A percentile compares a stretch with the other conserved stretches of the same genome.
phyloP scores from a whole-genome alignment of 2,797 vertebrate species.

The Okamejei kenojei region DNA sequence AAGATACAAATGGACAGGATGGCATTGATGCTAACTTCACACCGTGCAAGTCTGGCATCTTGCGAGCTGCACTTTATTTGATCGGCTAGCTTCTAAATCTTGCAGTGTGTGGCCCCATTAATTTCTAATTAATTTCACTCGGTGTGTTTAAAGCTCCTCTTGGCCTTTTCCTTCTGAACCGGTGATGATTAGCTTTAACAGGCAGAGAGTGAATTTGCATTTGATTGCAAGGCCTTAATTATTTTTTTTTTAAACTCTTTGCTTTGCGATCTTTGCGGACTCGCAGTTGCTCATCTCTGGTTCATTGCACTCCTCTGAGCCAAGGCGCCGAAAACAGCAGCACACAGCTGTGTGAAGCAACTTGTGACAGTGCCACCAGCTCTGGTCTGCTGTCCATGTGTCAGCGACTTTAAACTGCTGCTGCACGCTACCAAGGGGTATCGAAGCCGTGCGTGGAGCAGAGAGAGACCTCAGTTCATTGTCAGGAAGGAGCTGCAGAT shows the following conservation, averaged over 20 bases:
- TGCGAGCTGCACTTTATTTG: neutral
- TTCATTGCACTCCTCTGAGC: neutral
- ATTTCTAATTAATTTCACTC: neutral
- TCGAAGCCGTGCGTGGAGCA: neutral
- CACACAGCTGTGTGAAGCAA: neutral
- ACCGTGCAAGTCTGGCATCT: neutral
- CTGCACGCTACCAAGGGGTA: neutral
- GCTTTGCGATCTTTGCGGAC: neutral
- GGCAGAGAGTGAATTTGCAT: neutral
- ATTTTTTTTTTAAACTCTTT: too few relatives aligned
- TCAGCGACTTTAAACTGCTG: neutral
- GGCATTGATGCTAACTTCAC: neutral
- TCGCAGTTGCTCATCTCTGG: too few relatives aligned
- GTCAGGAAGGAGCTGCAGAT: neutral
- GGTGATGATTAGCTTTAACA: neutral
- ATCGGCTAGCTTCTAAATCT: neutral
- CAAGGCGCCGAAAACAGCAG: neutral
- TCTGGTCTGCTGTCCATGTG: neutral
- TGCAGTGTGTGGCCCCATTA: conserved; percentile 11
- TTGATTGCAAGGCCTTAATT: neutral
- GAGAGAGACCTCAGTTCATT: too few relatives aligned
- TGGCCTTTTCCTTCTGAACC: neutral
- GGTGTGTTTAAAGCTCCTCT: neutral
- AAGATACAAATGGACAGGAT: neutral
- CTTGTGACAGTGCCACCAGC: neutral